These are phyloP conservation scores for Neoarius graeffei DNA, from an alignment of 2,113 vertebrate genomes.

Conservation along the genomic window DNA sequence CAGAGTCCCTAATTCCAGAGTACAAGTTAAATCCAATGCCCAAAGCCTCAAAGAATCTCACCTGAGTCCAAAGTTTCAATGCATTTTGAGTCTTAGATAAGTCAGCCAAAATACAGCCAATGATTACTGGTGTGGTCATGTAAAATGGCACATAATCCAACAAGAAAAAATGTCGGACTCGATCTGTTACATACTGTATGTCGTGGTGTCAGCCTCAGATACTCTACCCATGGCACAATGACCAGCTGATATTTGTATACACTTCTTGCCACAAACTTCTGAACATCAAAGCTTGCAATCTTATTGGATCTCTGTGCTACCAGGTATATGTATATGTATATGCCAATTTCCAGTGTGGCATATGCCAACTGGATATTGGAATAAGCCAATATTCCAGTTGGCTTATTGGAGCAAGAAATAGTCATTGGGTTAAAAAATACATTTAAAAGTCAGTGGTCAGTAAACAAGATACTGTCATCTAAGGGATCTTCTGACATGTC, in stretches of 20 bases:
- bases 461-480: neutral
- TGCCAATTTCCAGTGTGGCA: neutral
- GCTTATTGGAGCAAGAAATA: neutral
- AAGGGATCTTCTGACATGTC: neutral
- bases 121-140: neutral
- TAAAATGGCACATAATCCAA: neutral
- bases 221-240: neutral
- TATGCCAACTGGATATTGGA: too few species aligned
- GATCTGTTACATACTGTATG: neutral
- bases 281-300: neutral
- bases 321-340: neutral
- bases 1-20: neutral
- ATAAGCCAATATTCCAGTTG: too few species aligned
- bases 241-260: neutral
- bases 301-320: neutral
- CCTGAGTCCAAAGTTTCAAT: neutral
- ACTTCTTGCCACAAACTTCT: neutral
- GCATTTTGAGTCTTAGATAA: neutral
- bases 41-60: neutral
- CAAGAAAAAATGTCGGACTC: neutral
- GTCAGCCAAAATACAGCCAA: neutral
- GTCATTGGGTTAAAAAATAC: neutral
- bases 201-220: neutral
- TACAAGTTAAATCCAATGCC: neutral
- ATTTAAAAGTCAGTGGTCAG: neutral